Base-by-base conservation (phyloP, 2,113 vertebrate genomes). In the Neodontobutis hainanensis region DNA sequence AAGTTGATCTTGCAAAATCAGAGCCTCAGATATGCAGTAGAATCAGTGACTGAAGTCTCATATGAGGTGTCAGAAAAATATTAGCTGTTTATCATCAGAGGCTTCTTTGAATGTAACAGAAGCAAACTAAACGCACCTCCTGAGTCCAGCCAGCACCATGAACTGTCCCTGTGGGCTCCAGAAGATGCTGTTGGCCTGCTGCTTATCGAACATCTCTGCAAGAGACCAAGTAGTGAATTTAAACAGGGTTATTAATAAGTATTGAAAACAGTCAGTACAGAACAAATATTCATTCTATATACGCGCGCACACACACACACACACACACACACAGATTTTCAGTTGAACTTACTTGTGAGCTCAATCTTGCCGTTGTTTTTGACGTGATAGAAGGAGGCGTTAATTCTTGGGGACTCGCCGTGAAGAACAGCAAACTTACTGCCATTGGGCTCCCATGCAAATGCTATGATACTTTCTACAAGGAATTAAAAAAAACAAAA, bases 141-240 rank as follows among this genome's bases (percentile, higher is more conserved):
- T 92, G 79, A 99, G 93, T 49, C 97, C 97, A 34, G 97, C 97
- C 88, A 99, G 80, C 44, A 98, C 97, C 38, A 99, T 88, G 72
- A 99, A 99, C 79, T 99, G 97, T 14, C 97, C 97, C 78, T 99
- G 97, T 8, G 97, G 97, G 88, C 97, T 99, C 97, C 97, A 99
- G 91, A 99, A 99, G 89, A 99, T 99, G 77, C 96, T 98, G 85
- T 99, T 99, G 42, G 97, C 97, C 84, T 99, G 97, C 90, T 99
- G 97, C 61, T 99, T 99, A 79, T 99, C 97, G 70, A 97, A 98
- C 5, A 91, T 95, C 85, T 98, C 97, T 99, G 89, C 66, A 67
- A 42, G 19, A 45, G 11, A 11, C 15, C n/a, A 4, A 44, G 36
- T 16, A 5, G 6, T 43, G 61, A 8, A 57, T 10, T 44, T 0